These are phyloP conservation scores for Myxocyprinus asiaticus DNA, from an alignment of 2,113 vertebrate genomes.

Conservation along the genomic window DNA sequence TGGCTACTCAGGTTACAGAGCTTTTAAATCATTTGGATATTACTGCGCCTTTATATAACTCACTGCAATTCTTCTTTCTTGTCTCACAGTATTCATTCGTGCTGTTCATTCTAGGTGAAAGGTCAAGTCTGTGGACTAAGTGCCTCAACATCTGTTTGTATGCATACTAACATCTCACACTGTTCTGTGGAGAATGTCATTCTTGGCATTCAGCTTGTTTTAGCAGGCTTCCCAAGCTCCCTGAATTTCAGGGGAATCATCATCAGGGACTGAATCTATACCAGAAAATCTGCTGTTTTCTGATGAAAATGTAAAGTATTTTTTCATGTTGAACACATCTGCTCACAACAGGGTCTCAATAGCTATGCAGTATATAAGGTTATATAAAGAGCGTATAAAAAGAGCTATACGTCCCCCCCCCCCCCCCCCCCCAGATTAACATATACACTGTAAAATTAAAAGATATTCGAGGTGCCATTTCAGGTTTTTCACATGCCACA, in stretches of 20 bases:
- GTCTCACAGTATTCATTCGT: background rate
- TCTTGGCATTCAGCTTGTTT: slow-evolving; percentile 25
- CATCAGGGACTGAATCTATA: slow-evolving; percentile 52
- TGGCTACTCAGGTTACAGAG: background rate
- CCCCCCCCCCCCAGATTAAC: no score
- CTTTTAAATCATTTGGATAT: background rate
- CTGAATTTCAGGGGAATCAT: slow-evolving; percentile 24
- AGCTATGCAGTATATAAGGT: no score
- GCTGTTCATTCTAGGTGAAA: slow-evolving; percentile 49
- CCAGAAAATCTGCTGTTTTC: slow-evolving; percentile 58
- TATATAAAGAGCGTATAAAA: no score
- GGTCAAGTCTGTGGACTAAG: slow-evolving; percentile 48
- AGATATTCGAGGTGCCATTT: no score
- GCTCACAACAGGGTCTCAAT: no score
- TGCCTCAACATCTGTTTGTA: slow-evolving; percentile 29
- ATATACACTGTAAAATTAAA: no score
- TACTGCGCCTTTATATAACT: background rate
- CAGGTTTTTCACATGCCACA: no score
- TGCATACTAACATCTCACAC: background rate
- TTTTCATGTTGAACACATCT: background rate
- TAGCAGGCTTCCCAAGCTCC: slow-evolving; percentile 15
- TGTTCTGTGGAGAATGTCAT: slow-evolving; percentile 34
- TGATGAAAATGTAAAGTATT: slow-evolving; percentile 29
- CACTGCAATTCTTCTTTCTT: background rate
- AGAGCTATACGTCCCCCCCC: no score